Percentiles rank a stretch among this genome's conserved stretches.
Conservation (phyloP, 1,140 invertebrate genomes). For the Neodiprion virginianus region DNA sequence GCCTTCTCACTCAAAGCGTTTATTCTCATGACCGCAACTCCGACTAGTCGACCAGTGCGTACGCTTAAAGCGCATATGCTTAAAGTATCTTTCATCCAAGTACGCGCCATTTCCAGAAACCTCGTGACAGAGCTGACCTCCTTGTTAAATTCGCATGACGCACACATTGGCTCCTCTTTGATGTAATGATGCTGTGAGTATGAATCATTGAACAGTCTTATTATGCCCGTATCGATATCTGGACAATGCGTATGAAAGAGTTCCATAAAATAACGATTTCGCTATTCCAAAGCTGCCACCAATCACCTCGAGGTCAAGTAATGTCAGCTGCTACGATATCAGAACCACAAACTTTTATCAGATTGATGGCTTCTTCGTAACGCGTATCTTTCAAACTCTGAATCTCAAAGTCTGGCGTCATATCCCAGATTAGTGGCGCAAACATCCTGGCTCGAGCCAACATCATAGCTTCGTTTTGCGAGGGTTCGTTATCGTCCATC, state of each 20-base stretch:
- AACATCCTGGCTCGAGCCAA: constrained; percentile 51
- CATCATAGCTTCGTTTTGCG: neutral
- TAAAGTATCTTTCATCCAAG: constrained; percentile 69
- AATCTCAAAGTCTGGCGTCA: constrained; percentile 62
- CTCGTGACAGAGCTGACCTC: constrained; percentile 62
- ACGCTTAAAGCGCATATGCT: constrained; percentile 67
- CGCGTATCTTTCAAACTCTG: constrained; percentile 65
- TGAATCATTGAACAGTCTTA: constrained; percentile 20
- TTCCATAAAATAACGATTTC: neutral
- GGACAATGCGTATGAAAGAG: constrained; percentile 3
- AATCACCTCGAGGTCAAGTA: neutral
- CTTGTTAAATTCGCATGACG: constrained; percentile 54
- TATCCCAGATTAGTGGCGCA: constrained; percentile 66
- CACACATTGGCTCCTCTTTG: constrained; percentile 59
- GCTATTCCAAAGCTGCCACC: neutral
- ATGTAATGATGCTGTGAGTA: constrained; percentile 62
- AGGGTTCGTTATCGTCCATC: neutral
- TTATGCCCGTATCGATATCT: constrained; percentile 1
- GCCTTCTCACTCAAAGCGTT: constrained; percentile 39
- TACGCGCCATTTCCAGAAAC: constrained; percentile 60
- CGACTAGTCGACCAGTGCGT: constrained; percentile 60
- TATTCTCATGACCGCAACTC: constrained; percentile 61
- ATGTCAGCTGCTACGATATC: neutral
- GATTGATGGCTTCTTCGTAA: constrained; percentile 63
- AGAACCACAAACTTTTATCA: constrained; percentile 60